Evolutionary conservation across 2,797 vertebrate species (phyloP).

Genomic region (Cynodonichthys magdalenae): DNA sequence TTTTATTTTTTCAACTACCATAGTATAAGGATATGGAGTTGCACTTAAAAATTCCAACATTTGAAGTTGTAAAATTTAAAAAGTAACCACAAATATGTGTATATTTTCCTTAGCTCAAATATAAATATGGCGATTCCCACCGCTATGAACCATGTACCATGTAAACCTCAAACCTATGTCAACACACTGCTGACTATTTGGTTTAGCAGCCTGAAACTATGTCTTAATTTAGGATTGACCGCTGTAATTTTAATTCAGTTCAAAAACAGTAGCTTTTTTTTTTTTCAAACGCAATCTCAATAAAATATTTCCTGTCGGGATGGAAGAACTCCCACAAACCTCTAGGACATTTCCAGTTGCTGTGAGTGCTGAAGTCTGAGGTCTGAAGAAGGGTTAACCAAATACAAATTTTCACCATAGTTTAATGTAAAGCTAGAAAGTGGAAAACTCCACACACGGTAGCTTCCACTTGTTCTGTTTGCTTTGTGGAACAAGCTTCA

Average conservation of each 20-base stretch:
- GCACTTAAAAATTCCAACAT: conserved; percentile 7
- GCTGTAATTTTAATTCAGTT: conserved; percentile 40
- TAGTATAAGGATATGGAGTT: conserved; percentile 34
- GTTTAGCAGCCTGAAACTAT: conserved; percentile 35
- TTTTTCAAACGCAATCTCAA: conserved; percentile 40
- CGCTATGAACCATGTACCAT: conserved; percentile 45
- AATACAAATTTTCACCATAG: conserved; percentile 55
- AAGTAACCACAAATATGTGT: conserved; percentile 44
- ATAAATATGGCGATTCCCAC: conserved; percentile 46
- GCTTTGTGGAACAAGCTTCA: conserved; percentile 36
- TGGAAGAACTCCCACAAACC: conserved; percentile 56
- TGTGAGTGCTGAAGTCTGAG: conserved; percentile 53
- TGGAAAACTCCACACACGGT: conserved; percentile 24
- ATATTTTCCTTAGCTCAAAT: conserved; percentile 47
- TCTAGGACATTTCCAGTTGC: conserved; percentile 65
- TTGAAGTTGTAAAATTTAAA: conserved; percentile 25
- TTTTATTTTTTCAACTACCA: conserved; percentile 10
- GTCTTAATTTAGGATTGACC: conserved; percentile 45
- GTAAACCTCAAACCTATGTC: conserved; percentile 79
- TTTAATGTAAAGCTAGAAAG: conserved; percentile 35
- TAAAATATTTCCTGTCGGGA: conserved; percentile 36
- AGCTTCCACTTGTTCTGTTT: conserved; percentile 47
- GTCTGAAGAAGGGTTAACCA: conserved; percentile 61
- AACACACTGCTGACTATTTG: conserved; percentile 63
- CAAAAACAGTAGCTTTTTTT: conserved; percentile 37